A percentile compares a stretch with the other conserved stretches of the same genome.
These are phyloP conservation scores for Phalacrocorax aristotelis DNA, from an alignment of 2,113 vertebrate genomes.

Conservation along the genomic window DNA sequence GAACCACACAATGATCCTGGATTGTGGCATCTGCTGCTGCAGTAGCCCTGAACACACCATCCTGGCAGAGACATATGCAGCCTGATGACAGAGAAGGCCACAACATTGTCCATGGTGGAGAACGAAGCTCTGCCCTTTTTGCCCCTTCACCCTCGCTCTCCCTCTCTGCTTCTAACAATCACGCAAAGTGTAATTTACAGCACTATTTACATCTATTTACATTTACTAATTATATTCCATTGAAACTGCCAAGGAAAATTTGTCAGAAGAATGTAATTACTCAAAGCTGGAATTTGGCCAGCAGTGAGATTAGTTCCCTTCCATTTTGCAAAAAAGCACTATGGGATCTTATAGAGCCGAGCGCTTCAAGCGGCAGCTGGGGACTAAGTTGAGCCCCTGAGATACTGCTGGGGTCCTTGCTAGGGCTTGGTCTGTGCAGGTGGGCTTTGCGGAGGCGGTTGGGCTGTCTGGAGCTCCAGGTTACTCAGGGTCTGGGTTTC, in stretches of 20 bases:
- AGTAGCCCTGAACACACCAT: fast-evolving
- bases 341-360: not conserved
- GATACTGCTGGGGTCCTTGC: not conserved
- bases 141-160: not conserved
- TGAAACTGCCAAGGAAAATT: conserved; percentile 62
- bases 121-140: not conserved
- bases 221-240: conserved; percentile 64
- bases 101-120: not conserved
- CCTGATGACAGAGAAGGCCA: not conserved
- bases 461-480: not conserved
- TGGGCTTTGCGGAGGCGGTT: not conserved
- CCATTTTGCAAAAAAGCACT: conserved; percentile 7
- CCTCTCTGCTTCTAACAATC: not conserved
- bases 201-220: conserved; percentile 66
- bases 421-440: not conserved
- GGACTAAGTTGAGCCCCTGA: not conserved
- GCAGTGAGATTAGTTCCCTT: conserved; percentile 41
- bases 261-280: conserved; percentile 69
- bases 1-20: not conserved
- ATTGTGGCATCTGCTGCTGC: not conserved
- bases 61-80: not conserved
- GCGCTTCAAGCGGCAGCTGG: not conserved
- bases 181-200: conserved; percentile 29
- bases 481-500: not conserved
- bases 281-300: conserved; percentile 53